Conservation (phyloP, 2,888 invertebrate genomes). For the Heliconius cydno region DNA sequence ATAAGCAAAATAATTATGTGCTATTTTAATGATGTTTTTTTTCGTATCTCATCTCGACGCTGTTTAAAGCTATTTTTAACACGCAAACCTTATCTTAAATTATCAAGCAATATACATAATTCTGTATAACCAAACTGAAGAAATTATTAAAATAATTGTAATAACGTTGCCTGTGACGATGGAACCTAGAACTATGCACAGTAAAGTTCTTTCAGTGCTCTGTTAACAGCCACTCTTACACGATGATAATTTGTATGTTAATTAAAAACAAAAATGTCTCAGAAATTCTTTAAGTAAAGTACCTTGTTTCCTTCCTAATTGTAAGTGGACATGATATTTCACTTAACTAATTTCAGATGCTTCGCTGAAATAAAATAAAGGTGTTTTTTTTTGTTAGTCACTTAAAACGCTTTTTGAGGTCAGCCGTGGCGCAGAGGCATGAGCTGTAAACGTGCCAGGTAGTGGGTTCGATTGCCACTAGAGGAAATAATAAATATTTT, state of each 20-base stretch:
- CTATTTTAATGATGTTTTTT: too few relatives aligned
- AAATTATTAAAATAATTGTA: too few relatives aligned
- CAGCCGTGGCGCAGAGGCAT: too few relatives aligned
- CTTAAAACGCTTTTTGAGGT: background rate
- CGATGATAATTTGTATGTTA: background rate
- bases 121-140: too few relatives aligned
- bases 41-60: too few relatives aligned
- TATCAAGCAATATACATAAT: too few relatives aligned
- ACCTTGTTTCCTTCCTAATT: background rate
- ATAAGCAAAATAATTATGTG: too few relatives aligned
- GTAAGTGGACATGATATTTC: conserved; percentile 10
- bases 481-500: background rate
- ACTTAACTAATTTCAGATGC: background rate
- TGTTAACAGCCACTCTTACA: background rate
- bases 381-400: background rate
- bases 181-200: too few relatives aligned
- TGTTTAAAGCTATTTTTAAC: too few relatives aligned
- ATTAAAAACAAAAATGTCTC: background rate
- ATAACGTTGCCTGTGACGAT: too few relatives aligned
- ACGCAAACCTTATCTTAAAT: too few relatives aligned
- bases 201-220: too few relatives aligned
- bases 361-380: background rate
- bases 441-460: background rate
- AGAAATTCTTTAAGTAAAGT: background rate
- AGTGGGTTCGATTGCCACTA: background rate